Evolutionary conservation across 2,888 invertebrate species (phyloP), one percentile per base, ranked within the genome.

Genomic region (Agrochola lychnidis): DNA sequence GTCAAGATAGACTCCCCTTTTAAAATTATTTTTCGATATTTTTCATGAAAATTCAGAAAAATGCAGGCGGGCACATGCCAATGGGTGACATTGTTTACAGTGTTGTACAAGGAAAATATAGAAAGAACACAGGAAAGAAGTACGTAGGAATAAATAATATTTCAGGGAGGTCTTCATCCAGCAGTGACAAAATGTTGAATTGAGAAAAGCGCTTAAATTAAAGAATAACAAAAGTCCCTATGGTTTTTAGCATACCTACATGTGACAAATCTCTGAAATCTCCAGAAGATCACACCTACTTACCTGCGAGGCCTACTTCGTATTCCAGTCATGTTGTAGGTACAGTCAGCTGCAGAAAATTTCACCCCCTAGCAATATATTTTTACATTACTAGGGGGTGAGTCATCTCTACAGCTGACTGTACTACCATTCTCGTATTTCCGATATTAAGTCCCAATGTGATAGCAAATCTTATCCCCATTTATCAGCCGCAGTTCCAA

Each of bases 391-490:
- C 30, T 30, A 30, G 30, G 30, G 30, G 30, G 30, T 30, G 30
- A 30, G 30, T 1, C 2, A 1, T 30, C 30, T 30, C 30, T 30
- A 2, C 30, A 30, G 30, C 30, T 30, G 30, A 30, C 30, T 30
- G 30, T 30, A n/a, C 56, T 30, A 62, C 61, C 25, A 76, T 68
- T 70, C 63, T 45, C 48, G 51, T 73, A 85, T 86, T 74, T 82
- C 69, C 48, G 64, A 75, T 79, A 70, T 70, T 68, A 78, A 70
- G 79, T 66, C 53, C 67, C 70, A 66, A 48, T 69, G 71, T 69
- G 53, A 78, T 78, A 69, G 63, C 53, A 71, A 74, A 69, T 72
- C 64, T 51, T 78, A 72, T 59, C 48, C 57, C 30, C 53, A 36
- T 85, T 70, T 78, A 63, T 82, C 67, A 73, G 59, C 25, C 74